phyloP scores from a whole-genome alignment of 2,797 vertebrate species.

The Leuciscus waleckii region DNA sequence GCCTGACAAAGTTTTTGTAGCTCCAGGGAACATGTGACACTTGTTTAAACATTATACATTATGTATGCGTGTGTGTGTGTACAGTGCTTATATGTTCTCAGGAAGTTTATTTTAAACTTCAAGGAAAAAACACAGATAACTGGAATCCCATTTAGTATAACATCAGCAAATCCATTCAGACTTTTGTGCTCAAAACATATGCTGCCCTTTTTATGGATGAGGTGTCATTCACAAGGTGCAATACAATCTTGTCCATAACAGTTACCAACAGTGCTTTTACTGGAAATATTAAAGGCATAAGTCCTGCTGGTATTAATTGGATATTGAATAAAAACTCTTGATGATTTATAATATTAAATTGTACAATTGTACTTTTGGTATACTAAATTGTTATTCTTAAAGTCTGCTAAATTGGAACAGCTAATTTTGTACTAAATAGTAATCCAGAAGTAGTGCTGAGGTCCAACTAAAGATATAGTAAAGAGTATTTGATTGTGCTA shows the following conservation, averaged over 20 bases:
- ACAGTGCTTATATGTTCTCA: constrained; percentile 16
- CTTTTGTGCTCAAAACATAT: neutral
- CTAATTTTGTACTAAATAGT: no score
- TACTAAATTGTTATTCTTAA: no score
- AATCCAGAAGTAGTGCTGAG: no score
- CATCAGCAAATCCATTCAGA: neutral
- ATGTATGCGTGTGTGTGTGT: neutral
- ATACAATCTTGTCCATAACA: neutral
- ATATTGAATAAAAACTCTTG: neutral
- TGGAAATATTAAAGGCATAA: neutral
- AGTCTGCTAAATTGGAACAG: no score
- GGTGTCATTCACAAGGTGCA: neutral
- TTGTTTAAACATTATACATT: constrained; percentile 21
- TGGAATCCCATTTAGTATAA: neutral
- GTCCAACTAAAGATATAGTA: no score
- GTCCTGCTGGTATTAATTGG: neutral
- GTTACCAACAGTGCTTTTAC: neutral
- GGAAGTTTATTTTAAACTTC: constrained; percentile 32
- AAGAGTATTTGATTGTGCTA: no score
- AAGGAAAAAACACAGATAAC: neutral
- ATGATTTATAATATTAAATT: neutral
- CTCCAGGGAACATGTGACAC: constrained; percentile 28
- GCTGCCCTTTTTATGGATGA: neutral
- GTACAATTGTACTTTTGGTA: no score
- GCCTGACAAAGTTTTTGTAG: constrained; percentile 36